A percentile compares a stretch with the other conserved stretches of the same genome.
These are phyloP conservation scores for Scaptodrosophila latifasciaeformis DNA, from an alignment of 2,888 invertebrate species.

Conservation along the genomic window DNA sequence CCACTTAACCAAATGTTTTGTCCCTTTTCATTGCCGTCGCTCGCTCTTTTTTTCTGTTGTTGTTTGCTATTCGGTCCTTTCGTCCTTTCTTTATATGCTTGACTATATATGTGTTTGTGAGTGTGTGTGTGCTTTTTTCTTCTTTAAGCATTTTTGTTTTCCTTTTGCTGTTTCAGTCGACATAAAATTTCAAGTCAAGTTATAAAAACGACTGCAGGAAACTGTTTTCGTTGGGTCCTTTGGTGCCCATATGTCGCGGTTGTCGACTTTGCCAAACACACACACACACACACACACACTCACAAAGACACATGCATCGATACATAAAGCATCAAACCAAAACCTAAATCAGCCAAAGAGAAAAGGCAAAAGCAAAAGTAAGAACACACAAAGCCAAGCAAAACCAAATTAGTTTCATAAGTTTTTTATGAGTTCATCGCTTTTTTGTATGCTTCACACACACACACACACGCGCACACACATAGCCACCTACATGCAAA, in stretches of 20 bases:
- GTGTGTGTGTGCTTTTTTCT: no score
- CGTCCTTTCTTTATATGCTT: no score
- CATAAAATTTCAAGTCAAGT: constrained; percentile 47
- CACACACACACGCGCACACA: constrained; percentile 21
- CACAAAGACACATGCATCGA: constrained; percentile 10
- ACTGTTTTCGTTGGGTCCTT: constrained; percentile 8
- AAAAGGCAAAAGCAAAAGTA: constrained; percentile 54
- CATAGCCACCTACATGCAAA: background rate
- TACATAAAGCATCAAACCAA: constrained; percentile 9
- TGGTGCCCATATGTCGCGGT: constrained; percentile 18
- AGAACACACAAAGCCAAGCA: constrained; percentile 59
- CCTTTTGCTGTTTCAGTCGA: constrained; percentile 7
- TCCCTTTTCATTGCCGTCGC: background rate
- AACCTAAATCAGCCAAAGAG: no score
- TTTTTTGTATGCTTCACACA: constrained; percentile 48
- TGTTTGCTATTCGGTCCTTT: constrained; percentile 8
- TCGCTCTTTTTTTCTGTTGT: no score
- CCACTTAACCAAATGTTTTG: no score
- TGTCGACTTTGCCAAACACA: constrained; percentile 46
- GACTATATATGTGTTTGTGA: no score
- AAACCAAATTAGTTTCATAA: constrained; percentile 69
- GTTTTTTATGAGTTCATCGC: constrained; percentile 69
- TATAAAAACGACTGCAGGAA: constrained; percentile 33
- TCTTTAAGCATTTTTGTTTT: no score
- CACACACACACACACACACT: no score